These are phyloP conservation scores for Drosophila merina DNA, from an alignment of 2,888 invertebrate genomes.

Conservation along the genomic window DNA sequence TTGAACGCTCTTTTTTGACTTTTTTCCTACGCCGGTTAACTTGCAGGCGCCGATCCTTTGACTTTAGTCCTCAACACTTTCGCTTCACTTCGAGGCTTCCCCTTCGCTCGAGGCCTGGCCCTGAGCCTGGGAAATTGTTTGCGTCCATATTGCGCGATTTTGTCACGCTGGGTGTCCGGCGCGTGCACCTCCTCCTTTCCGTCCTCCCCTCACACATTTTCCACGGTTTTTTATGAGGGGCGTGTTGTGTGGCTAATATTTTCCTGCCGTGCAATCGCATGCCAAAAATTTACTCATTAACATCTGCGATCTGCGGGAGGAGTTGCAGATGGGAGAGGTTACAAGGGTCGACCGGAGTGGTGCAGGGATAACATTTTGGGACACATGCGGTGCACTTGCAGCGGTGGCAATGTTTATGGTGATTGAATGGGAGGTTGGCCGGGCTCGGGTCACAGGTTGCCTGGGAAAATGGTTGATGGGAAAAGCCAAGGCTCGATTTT, in stretches of 20 bases:
- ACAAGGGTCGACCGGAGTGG: neutral
- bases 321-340: slow-evolving; percentile 3
- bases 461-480: slow-evolving; percentile 47
- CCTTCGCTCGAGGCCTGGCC: slow-evolving; percentile 56
- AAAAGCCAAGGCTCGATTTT: slow-evolving; percentile 24
- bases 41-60: slow-evolving; percentile 81
- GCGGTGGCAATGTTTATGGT: slow-evolving; percentile 50
- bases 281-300: slow-evolving; percentile 71
- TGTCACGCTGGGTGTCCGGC: slow-evolving; percentile 62
- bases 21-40: slow-evolving; percentile 55
- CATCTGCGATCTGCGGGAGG: slow-evolving; percentile 56
- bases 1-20: slow-evolving; percentile 19
- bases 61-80: slow-evolving; percentile 81
- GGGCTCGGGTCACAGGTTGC: slow-evolving; percentile 42
- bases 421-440: slow-evolving; percentile 63
- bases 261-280: slow-evolving; percentile 71
- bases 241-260: slow-evolving; percentile 83
- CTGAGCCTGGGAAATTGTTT: slow-evolving; percentile 78
- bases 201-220: slow-evolving; percentile 5
- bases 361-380: slow-evolving; percentile 22
- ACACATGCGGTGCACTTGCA: slow-evolving; percentile 79
- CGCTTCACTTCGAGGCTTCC: slow-evolving; percentile 12
- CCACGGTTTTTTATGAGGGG: slow-evolving; percentile 69
- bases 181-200: slow-evolving; percentile 49
- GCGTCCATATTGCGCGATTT: slow-evolving; percentile 64